Conservation (phyloP, 2,888 invertebrate genomes). For the Fissipunctia ypsillon region DNA sequence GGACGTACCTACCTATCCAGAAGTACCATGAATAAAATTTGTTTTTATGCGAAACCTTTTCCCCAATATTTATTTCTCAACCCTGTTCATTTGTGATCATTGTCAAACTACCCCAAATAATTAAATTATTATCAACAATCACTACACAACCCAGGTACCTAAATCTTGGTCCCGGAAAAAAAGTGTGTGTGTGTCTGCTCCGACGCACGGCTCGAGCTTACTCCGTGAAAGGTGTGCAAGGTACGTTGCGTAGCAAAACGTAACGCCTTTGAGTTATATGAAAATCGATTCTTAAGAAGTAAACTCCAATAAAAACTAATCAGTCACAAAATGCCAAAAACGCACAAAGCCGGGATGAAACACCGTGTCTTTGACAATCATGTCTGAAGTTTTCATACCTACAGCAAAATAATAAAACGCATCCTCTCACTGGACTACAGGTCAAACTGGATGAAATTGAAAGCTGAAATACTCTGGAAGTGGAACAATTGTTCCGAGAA, state of each 20-base stretch:
- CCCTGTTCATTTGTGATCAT: not conserved
- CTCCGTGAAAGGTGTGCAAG: too few relatives aligned
- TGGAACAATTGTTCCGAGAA: not conserved
- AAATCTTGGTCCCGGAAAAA: not conserved
- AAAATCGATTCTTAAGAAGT: too few relatives aligned
- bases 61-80: not conserved
- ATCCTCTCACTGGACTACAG: too few relatives aligned
- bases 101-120: not conserved
- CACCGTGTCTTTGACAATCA: not conserved
- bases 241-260: too few relatives aligned
- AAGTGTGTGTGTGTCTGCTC: too few relatives aligned
- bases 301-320: too few relatives aligned
- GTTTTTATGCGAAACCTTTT: not conserved
- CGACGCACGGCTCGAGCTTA: too few relatives aligned
- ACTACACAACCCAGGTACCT: too few relatives aligned
- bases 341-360: not conserved
- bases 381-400: not conserved
- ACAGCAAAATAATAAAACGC: not conserved
- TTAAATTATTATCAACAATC: too few relatives aligned
- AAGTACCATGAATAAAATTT: not conserved
- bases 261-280: too few relatives aligned
- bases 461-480: not conserved
- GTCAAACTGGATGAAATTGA: conserved; percentile 12
- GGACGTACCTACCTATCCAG: not conserved
- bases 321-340: not conserved